These are phyloP conservation scores for Pollenia labialis DNA, from an alignment of 2,888 invertebrate genomes.

Conservation along the genomic window DNA sequence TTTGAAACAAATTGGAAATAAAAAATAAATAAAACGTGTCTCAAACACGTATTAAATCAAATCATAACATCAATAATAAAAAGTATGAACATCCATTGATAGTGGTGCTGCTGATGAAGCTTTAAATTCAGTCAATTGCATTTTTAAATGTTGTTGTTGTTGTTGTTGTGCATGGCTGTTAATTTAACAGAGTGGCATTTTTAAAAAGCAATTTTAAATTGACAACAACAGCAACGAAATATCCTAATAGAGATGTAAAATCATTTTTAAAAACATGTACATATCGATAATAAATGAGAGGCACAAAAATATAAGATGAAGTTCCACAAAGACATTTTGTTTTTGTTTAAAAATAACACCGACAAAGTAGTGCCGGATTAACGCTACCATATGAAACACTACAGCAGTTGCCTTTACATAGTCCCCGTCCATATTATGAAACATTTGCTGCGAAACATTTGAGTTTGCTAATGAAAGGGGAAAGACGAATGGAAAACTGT, in stretches of 20 bases:
- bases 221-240: conserved; percentile 21
- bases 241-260: conserved; percentile 40
- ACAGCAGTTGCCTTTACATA: too few species aligned
- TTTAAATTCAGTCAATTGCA: conserved; percentile 25
- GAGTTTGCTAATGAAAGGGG: too few species aligned
- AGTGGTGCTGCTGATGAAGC: conserved; percentile 10
- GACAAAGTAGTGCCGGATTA: too few species aligned
- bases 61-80: conserved; percentile 47
- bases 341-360: too few species aligned
- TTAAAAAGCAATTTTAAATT: conserved; percentile 33
- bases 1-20: conserved; percentile 31
- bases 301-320: neutral
- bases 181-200: conserved; percentile 42
- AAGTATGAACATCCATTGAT: neutral
- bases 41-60: conserved; percentile 58
- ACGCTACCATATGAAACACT: too few species aligned
- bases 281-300: conserved; percentile 28
- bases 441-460: too few species aligned
- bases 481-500: too few species aligned
- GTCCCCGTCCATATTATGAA: too few species aligned
- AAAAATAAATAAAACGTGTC: conserved; percentile 33
- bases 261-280: conserved; percentile 16
- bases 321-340: neutral
- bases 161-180: neutral
- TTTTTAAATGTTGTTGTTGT: conserved; percentile 1